phyloP scores from a whole-genome alignment of 2,888 invertebrate species.

The Spodoptera picta region DNA sequence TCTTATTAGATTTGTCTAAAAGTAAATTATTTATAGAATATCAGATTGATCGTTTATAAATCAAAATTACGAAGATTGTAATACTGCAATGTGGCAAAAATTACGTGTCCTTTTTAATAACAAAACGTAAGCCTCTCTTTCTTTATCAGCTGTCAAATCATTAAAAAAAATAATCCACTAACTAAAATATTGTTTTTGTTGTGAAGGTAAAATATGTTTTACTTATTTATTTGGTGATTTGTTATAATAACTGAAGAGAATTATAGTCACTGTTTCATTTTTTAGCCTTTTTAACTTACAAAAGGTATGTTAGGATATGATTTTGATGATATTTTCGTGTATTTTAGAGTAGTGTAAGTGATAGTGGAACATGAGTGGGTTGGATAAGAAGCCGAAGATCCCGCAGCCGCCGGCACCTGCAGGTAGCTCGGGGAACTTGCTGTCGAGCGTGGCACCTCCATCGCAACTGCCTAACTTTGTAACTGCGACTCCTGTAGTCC shows the following conservation, averaged over 20 bases:
- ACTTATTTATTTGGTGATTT: constrained; percentile 15
- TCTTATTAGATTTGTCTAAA: too few relatives aligned
- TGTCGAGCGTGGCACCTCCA: constrained; percentile 92
- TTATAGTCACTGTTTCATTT: neutral
- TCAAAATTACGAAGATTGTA: too few relatives aligned
- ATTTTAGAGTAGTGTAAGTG: constrained; percentile 21
- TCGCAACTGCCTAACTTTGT: constrained; percentile 91
- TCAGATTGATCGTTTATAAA: too few relatives aligned
- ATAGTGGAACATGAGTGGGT: constrained; percentile 64
- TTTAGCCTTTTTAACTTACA: neutral
- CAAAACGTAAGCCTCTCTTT: constrained; percentile 4
- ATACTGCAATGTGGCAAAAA: too few relatives aligned
- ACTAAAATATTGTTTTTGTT: constrained; percentile 50
- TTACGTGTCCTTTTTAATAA: neutral
- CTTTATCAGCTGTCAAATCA: constrained; percentile 35
- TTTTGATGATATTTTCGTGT: constrained; percentile 15
- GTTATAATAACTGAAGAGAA: constrained; percentile 3
- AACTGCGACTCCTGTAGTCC: constrained; percentile 71
- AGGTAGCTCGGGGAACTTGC: constrained; percentile 86
- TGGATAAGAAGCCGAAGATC: constrained; percentile 76
- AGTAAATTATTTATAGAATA: too few relatives aligned
- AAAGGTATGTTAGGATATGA: constrained; percentile 1
- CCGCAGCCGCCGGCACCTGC: constrained; percentile 83
- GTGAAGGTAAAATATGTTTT: constrained; percentile 41
- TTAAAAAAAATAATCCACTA: constrained; percentile 40